Evolutionary conservation across 2,113 vertebrate genomes (phyloP).

Genomic region (Chaenogobius annularis): DNA sequence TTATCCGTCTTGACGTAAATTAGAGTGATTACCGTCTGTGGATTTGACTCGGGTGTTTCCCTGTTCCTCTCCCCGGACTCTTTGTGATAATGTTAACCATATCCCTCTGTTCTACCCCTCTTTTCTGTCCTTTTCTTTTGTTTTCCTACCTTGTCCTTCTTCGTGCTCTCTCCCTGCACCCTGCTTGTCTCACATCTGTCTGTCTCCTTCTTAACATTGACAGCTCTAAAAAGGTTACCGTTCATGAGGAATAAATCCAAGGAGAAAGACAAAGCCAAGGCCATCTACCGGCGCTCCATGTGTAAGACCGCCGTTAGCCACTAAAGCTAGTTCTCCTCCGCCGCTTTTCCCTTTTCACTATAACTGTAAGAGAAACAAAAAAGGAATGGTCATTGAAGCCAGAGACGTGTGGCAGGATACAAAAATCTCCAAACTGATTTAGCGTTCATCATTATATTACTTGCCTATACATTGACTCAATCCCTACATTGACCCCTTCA

Average conservation of each 20-base stretch:
- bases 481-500: slow-evolving; percentile 36
- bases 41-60: slow-evolving; percentile 27
- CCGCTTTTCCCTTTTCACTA: slow-evolving; percentile 61
- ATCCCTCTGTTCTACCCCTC: slow-evolving; percentile 90
- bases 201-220: slow-evolving; percentile 89
- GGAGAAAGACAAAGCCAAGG: slow-evolving; percentile 99
- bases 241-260: slow-evolving; percentile 99
- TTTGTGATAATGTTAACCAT: slow-evolving; percentile 88
- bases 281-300: slow-evolving; percentile 99
- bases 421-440: background rate
- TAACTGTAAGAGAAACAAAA: slow-evolving; percentile 40
- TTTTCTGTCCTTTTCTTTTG: slow-evolving; percentile 33
- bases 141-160: slow-evolving; percentile 28
- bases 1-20: background rate
- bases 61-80: slow-evolving; percentile 36
- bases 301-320: slow-evolving; percentile 95
- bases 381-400: slow-evolving; percentile 54
- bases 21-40: slow-evolving; percentile 6
- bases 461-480: background rate
- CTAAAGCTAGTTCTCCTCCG: slow-evolving; percentile 72
- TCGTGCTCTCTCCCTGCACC: slow-evolving; percentile 42
- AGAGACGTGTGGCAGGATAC: slow-evolving; percentile 7
- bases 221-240: slow-evolving; percentile 98
- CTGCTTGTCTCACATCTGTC: slow-evolving; percentile 75
- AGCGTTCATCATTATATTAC: background rate